Percentiles rank a stretch among this genome's conserved stretches.
These are phyloP conservation scores for Anisognathus igniventris DNA, from an alignment of 2,797 vertebrate genomes.

Conservation along the genomic window DNA sequence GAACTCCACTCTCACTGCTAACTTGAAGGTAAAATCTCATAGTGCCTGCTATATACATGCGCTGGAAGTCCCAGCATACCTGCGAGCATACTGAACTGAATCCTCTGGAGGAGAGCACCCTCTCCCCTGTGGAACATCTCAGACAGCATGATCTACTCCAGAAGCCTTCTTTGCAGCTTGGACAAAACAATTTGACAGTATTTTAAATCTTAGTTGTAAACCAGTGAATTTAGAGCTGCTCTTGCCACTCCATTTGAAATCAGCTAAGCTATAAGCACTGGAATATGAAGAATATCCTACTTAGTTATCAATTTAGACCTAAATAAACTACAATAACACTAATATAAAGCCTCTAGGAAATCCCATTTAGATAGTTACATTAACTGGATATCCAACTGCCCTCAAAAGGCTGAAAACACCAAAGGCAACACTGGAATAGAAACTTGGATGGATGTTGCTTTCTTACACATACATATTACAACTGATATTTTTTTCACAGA, in stretches of 20 bases:
- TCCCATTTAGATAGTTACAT: not conserved
- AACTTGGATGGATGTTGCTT: not conserved
- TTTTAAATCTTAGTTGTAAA: not conserved
- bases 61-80: not conserved
- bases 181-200: not conserved
- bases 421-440: not conserved
- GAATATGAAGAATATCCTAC: not conserved
- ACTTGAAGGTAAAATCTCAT: not conserved
- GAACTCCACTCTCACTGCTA: not conserved
- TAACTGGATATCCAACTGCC: not conserved
- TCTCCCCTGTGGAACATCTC: not conserved
- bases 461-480: accelerated
- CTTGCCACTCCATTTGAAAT: not conserved
- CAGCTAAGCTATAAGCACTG: not conserved
- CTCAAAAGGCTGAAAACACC: not conserved
- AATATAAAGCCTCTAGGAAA: not conserved
- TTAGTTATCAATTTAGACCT: not conserved
- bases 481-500: not conserved
- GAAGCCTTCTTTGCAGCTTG: not conserved
- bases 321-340: not conserved
- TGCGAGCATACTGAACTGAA: not conserved
- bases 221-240: not conserved
- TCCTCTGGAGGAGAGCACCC: not conserved
- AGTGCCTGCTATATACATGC: not conserved
- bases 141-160: not conserved